Evolutionary conservation across 1,140 invertebrate genomes (phyloP).

Genomic region (Rhagoletis pomonella): DNA sequence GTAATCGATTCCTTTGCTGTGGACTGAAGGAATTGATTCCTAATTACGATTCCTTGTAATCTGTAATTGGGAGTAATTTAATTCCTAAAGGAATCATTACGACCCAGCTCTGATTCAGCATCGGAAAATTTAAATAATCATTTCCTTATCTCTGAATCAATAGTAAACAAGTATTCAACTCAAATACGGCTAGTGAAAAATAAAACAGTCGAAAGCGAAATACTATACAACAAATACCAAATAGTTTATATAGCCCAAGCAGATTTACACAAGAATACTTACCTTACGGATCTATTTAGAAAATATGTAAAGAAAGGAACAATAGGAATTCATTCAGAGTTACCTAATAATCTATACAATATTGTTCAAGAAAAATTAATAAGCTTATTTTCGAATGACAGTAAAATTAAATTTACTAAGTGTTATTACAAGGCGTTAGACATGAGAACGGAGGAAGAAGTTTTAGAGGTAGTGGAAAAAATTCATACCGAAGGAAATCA

Average conservation of each 20-base stretch:
- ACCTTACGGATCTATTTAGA: not conserved
- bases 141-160: not conserved
- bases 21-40: too few species aligned
- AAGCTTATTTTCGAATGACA: constrained; percentile 17
- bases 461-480: constrained; percentile 32
- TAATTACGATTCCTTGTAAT: too few species aligned
- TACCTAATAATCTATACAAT: not conserved
- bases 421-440: not conserved
- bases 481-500: constrained; percentile 1
- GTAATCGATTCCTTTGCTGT: too few species aligned
- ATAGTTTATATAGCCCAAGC: not conserved
- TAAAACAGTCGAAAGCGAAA: not conserved
- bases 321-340: constrained; percentile 23
- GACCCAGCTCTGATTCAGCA: too few species aligned
- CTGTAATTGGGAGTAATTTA: too few species aligned
- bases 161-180: not conserved
- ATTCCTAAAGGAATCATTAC: too few species aligned
- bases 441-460: not conserved
- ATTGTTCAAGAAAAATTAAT: constrained; percentile 25
- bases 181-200: not conserved
- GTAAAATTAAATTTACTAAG: constrained; percentile 33
- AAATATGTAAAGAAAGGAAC: not conserved
- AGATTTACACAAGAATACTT: not conserved
- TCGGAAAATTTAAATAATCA: not conserved
- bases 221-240: not conserved